Evolutionary conservation across 2,797 vertebrate genomes (phyloP), one percentile per base, ranked within the genome.

Genomic region (Periophthalmus magnuspinnatus): DNA sequence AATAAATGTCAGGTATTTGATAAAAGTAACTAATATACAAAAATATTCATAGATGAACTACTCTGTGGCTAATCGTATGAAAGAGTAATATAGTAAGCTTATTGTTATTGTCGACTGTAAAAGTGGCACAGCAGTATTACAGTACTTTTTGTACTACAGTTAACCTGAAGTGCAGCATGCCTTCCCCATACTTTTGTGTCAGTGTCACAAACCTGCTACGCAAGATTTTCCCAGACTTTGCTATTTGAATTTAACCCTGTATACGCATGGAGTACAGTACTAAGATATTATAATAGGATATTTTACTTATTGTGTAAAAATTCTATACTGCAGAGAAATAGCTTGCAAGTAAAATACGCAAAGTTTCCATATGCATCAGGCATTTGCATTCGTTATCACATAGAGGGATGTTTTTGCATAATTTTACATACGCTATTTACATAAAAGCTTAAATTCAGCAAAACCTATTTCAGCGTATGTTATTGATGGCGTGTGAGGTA

Each of bases 401-500:
- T 28, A 47, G 62, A 47, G 21, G 62, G 38, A 19, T 8, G 41
- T 47, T 64, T 62, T 64, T 64, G 22, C 62, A 64, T 64, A 64
- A 28, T 64, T 64, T 64, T 64, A 47, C 62, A 64, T 64, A 47
- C 22, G 19, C n/a, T 14, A 64, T 64, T 64, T 64, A 47, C 62
- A 64, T 64, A 48, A 64, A 45, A 16, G 41, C 62, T 64, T 45
- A 64, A 28, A 64, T 17, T 17, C 62, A 64, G 62, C 22, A 17
- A 32, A 19, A 47, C 5, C 7, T 6, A 17, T 28, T n/a, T n/a
- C 41, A 1, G 41, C 13, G 41, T 45, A 5, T 45, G 41, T 45
- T 45, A 45, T 14, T 11, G 41, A 47, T 22, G 34, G 60, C 8
- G n/a, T 16, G 10, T 24, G 36, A 8, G 34, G 17, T 36, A n/a